Conservation (phyloP, 1,140 invertebrate species). For the Chrysoperla carnea region DNA sequence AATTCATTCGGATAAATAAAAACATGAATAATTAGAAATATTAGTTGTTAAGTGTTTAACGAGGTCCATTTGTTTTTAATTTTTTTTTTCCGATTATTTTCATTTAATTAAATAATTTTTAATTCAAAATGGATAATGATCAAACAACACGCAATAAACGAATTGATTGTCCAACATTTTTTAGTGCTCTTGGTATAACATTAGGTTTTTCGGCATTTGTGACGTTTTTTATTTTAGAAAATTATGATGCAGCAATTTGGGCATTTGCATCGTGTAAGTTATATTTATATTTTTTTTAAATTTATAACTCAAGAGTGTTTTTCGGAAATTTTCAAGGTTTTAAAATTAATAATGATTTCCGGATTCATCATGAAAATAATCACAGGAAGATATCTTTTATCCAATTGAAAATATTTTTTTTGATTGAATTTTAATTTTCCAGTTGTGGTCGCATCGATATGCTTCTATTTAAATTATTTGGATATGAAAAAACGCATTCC, state of each 20-base stretch:
- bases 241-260: conserved; percentile 6
- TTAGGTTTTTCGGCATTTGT: conserved; percentile 7
- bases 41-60: not conserved
- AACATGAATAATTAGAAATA: not conserved
- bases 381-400: not conserved
- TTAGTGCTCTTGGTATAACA: conserved; percentile 9
- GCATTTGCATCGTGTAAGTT: conserved; percentile 7
- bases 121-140: not conserved
- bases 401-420: not conserved
- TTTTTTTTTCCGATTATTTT: not conserved
- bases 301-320: no score
- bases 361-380: no score
- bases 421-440: conserved; percentile 1
- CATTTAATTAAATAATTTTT: not conserved
- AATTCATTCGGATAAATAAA: not conserved
- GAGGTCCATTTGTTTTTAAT: not conserved
- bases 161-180: not conserved
- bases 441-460: conserved; percentile 6
- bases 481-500: conserved; percentile 1
- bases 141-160: not conserved
- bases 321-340: not conserved
- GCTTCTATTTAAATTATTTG: conserved; percentile 7
- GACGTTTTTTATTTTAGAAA: conserved; percentile 7
- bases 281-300: not conserved
- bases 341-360: not conserved